These are phyloP conservation scores for Eulithis testata DNA, from an alignment of 2,888 invertebrate genomes.

Conservation along the genomic window DNA sequence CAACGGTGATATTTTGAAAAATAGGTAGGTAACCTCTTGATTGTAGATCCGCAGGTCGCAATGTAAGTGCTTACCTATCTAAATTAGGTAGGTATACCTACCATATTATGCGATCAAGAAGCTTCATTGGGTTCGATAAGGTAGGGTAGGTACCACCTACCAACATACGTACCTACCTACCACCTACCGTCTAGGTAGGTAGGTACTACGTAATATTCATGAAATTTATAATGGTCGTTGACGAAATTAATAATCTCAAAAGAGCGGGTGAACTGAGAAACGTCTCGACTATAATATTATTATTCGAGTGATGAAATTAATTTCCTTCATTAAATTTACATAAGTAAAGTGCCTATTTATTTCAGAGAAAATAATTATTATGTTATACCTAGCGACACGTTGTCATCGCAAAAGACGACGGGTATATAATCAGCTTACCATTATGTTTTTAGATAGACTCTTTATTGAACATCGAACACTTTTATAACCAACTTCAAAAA, in stretches of 20 bases:
- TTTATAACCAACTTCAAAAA: no score
- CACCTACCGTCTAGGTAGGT: no score
- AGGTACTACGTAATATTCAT: constrained; percentile 43
- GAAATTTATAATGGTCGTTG: constrained; percentile 58
- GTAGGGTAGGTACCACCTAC: no score
- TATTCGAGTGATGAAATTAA: constrained; percentile 56
- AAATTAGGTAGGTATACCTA: not conserved
- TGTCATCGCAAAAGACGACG: not conserved
- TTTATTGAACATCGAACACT: no score
- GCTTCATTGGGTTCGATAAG: no score
- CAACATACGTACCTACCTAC: constrained; percentile 46
- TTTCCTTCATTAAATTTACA: constrained; percentile 50
- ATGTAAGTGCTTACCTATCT: no score
- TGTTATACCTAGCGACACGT: not conserved
- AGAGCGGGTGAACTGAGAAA: constrained; percentile 47
- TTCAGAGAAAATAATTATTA: not conserved
- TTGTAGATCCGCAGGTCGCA: no score
- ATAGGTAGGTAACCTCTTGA: no score
- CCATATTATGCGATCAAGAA: constrained; percentile 46
- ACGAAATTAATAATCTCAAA: constrained; percentile 62
- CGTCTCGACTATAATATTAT: constrained; percentile 52
- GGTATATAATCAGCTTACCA: not conserved
- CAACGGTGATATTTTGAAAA: no score
- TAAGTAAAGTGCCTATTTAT: constrained; percentile 6
- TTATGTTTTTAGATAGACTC: no score